Conservation (phyloP, 2,888 invertebrate genomes). For the Hirtodrosophila duncani region DNA sequence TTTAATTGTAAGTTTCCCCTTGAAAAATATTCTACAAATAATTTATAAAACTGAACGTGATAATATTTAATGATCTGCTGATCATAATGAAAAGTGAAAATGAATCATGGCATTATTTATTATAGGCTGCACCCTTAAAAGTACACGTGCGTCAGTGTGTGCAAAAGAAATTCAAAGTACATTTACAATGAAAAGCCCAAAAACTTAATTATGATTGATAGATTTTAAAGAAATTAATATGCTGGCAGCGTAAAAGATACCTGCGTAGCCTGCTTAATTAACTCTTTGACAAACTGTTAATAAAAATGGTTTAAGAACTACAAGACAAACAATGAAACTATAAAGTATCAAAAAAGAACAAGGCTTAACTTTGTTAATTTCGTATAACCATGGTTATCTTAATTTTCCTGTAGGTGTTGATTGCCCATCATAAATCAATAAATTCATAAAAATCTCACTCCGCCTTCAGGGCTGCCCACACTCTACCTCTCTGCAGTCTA, state of each 20-base stretch:
- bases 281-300: conserved; percentile 37
- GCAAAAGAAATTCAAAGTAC: conserved; percentile 13
- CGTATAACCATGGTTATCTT: conserved; percentile 4
- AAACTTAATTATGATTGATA: conserved; percentile 43
- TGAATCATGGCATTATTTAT: conserved; percentile 5
- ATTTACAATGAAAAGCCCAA: conserved; percentile 42
- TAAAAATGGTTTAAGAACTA: conserved; percentile 19
- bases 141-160: conserved; percentile 40
- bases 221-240: conserved; percentile 48
- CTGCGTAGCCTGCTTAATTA: conserved; percentile 36
- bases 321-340: not conserved
- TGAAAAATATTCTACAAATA: too few species aligned
- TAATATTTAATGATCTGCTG: conserved; percentile 11
- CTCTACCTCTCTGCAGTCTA: not conserved
- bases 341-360: conserved; percentile 7
- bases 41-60: conserved; percentile 12
- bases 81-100: conserved; percentile 5
- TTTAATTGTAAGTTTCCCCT: too few species aligned
- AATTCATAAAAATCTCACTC: conserved; percentile 3
- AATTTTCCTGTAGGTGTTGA: not conserved
- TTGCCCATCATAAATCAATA: conserved; percentile 41
- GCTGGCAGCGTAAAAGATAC: conserved; percentile 30
- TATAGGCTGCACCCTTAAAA: conserved; percentile 40
- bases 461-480: conserved; percentile 1
- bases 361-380: conserved; percentile 17